Evolutionary conservation across 2,113 vertebrate species (phyloP), one percentile per base, ranked within the genome.

Genomic region (Calidris pygmaea): DNA sequence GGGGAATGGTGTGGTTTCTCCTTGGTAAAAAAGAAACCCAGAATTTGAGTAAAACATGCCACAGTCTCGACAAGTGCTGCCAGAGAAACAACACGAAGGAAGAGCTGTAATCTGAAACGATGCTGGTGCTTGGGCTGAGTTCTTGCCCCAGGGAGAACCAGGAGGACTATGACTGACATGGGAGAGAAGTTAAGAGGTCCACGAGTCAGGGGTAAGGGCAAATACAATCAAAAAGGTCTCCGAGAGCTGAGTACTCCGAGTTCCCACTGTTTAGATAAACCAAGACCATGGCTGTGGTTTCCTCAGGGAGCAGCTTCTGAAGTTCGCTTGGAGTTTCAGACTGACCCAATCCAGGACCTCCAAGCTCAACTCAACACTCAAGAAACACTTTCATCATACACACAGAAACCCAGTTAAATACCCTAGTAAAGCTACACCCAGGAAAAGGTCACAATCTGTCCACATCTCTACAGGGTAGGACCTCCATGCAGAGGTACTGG

Each of bases 21-120:
- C 73, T 71, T 79, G 87, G 89, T 90, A 35, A 87, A 89, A 93
- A 89, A 87, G 76, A 78, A 96, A 97, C 70, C 74, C 83, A 85
- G 72, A 87, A 77, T 66, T 90, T 84, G 71, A 95, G 35, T 60
- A 84, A 71, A 95, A 96, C 85, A 90, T 37, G 78, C 88, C 94
- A 71, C 71, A 86, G 87, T 35, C 81, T 85, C 1, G 0, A 74
- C 74, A 82, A 87, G 32, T 22, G 34, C 52, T 94, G 65, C 86
- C 77, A 85, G 67, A 79, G 35, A 39, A 87, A 55, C 43, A 82
- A n/a, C 22, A 18, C 1, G 10, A 85, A 78, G 55, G 35, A 21
- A 18, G 75, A 63, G 50, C 20, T 52, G 53, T 20, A 70, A 56
- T 55, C 53, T 21, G 35, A 89, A 85, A 60, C 8, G 6, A 60